Conservation (phyloP, 2,113 vertebrate genomes). For the Fulmarus glacialis region DNA sequence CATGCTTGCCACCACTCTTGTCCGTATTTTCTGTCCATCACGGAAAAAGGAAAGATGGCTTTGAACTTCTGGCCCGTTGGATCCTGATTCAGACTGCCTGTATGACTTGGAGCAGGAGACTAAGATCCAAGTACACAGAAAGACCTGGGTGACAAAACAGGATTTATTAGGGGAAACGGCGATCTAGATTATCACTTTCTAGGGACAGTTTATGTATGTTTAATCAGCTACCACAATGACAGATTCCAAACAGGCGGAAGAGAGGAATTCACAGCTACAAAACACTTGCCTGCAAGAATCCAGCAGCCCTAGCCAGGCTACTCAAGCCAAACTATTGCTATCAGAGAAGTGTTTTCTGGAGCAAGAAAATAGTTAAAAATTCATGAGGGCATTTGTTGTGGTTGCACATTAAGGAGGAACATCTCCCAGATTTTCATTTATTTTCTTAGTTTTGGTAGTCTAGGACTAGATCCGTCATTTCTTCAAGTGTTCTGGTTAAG, state of each 20-base stretch:
- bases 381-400: background rate
- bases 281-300: background rate
- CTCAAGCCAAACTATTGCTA: background rate
- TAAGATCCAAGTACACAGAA: background rate
- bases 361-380: background rate
- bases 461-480: background rate
- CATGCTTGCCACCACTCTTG: background rate
- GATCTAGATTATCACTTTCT: constrained; percentile 16
- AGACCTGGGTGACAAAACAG: background rate
- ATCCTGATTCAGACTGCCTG: background rate
- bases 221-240: background rate
- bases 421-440: background rate
- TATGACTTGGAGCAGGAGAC: background rate
- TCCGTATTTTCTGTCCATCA: background rate
- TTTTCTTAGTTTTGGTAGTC: background rate
- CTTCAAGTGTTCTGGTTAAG: background rate
- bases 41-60: background rate
- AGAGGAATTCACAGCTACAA: background rate
- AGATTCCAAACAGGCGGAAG: background rate
- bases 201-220: background rate
- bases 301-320: background rate
- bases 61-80: background rate
- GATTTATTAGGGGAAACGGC: background rate
- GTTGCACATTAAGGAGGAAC: background rate
- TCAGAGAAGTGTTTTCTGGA: background rate